Evolutionary conservation across 1,140 invertebrate species (phyloP).

Genomic region (Himalopsyche phryganea): DNA sequence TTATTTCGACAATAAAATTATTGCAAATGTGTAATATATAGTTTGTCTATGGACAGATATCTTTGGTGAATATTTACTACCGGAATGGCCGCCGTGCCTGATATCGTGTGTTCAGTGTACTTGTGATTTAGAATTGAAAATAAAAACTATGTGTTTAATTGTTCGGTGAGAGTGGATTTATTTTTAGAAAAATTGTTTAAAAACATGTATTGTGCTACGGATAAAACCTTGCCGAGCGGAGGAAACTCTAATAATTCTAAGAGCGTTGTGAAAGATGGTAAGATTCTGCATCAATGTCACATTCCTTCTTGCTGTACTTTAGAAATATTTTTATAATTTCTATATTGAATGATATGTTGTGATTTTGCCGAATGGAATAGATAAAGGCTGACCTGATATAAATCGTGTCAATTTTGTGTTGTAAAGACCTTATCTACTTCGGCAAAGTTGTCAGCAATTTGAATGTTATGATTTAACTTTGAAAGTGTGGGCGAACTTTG

Average conservation of each 20-base stretch:
- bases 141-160: slow-evolving; percentile 21
- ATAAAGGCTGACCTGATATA: too few relatives aligned
- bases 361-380: not conserved
- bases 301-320: slow-evolving; percentile 26
- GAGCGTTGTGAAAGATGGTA: slow-evolving; percentile 53
- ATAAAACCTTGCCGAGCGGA: slow-evolving; percentile 52
- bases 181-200: slow-evolving; percentile 12
- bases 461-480: slow-evolving; percentile 26
- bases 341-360: slow-evolving; percentile 3
- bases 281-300: slow-evolving; percentile 47
- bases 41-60: not conserved
- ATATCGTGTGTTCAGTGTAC: slow-evolving; percentile 42
- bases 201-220: slow-evolving; percentile 52
- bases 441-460: slow-evolving; percentile 8
- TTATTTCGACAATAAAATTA: too few relatives aligned
- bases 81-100: slow-evolving; percentile 52
- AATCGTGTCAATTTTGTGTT: not conserved
- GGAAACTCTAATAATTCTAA: slow-evolving; percentile 52
- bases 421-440: slow-evolving; percentile 12
- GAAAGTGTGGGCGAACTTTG: slow-evolving; percentile 16
- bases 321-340: not conserved
- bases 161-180: slow-evolving; percentile 26
- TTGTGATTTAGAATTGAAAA: slow-evolving; percentile 41
- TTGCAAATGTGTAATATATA: too few relatives aligned
- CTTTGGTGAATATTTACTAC: slow-evolving; percentile 47